Percentiles rank a stretch among this genome's conserved stretches.
Evolutionary conservation across 1,140 invertebrate genomes (phyloP).

Genomic region (Triops longicaudatus): DNA sequence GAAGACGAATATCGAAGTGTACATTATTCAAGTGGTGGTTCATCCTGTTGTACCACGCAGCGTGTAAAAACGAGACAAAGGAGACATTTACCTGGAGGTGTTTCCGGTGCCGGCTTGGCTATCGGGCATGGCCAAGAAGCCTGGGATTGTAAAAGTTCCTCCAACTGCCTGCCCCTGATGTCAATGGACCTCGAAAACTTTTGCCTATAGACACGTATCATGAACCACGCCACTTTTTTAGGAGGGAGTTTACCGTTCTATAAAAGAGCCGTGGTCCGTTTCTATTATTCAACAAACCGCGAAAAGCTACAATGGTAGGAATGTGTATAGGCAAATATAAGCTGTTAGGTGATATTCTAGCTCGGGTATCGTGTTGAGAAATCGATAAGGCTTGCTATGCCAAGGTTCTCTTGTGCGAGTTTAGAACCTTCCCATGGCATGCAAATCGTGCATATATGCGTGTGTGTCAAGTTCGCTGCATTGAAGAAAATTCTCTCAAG

Average conservation of each 20-base stretch:
- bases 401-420: background rate
- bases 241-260: background rate
- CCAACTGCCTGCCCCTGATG: background rate
- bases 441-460: background rate
- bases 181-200: background rate
- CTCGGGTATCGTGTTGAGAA: background rate
- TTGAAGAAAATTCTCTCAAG: background rate
- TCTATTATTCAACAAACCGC: too few relatives aligned
- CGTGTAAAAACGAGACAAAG: background rate
- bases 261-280: background rate
- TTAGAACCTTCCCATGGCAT: background rate
- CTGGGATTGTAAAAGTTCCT: slow-evolving; percentile 5
- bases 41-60: too few relatives aligned
- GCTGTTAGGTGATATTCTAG: background rate
- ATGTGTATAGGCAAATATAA: background rate
- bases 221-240: background rate
- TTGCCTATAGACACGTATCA: background rate
- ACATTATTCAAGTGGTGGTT: too few relatives aligned
- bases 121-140: slow-evolving; percentile 3
- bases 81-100: background rate
- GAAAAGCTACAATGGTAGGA: background rate
- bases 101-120: background rate
- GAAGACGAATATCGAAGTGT: too few relatives aligned
- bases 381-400: slow-evolving; percentile 7
- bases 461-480: background rate